A percentile compares a stretch with the other conserved stretches of the same genome.
These are phyloP conservation scores for Hypercompe scribonia DNA, from an alignment of 2,888 invertebrate species.

Conservation along the genomic window DNA sequence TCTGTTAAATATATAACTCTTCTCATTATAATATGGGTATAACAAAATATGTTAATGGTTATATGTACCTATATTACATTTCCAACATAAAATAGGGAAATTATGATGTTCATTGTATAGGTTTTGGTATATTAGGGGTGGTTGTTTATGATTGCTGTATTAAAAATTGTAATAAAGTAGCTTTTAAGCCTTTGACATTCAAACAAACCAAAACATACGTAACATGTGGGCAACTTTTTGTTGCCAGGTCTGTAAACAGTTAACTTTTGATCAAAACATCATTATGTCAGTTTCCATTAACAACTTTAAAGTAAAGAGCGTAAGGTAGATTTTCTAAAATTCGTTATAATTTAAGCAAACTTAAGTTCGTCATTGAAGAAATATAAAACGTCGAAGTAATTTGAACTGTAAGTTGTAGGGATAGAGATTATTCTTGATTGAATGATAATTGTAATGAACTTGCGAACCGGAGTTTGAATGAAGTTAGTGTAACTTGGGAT, in stretches of 20 bases:
- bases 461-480: slow-evolving; percentile 69
- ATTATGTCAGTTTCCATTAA: slow-evolving; percentile 27
- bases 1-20: not conserved
- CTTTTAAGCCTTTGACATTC: not conserved
- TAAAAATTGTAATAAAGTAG: not conserved
- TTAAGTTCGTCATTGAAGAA: slow-evolving; percentile 42
- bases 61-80: too few relatives aligned
- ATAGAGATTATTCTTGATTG: slow-evolving; percentile 54
- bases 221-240: slow-evolving; percentile 6
- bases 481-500: slow-evolving; percentile 82
- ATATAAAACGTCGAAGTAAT: slow-evolving; percentile 40
- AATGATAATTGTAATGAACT: slow-evolving; percentile 33
- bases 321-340: slow-evolving; percentile 45
- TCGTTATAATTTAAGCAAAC: slow-evolving; percentile 37
- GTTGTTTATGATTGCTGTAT: not conserved
- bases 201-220: not conserved
- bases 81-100: not conserved
- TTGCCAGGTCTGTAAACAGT: slow-evolving; percentile 29
- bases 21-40: not conserved
- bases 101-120: not conserved
- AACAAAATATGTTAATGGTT: not conserved
- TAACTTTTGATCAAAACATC: slow-evolving; percentile 46
- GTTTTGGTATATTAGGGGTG: not conserved
- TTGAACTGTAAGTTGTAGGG: slow-evolving; percentile 30
- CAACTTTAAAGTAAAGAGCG: slow-evolving; percentile 21